Base-by-base conservation (phyloP, 2,797 vertebrate species). In the Odontamblyopus rebecca region DNA sequence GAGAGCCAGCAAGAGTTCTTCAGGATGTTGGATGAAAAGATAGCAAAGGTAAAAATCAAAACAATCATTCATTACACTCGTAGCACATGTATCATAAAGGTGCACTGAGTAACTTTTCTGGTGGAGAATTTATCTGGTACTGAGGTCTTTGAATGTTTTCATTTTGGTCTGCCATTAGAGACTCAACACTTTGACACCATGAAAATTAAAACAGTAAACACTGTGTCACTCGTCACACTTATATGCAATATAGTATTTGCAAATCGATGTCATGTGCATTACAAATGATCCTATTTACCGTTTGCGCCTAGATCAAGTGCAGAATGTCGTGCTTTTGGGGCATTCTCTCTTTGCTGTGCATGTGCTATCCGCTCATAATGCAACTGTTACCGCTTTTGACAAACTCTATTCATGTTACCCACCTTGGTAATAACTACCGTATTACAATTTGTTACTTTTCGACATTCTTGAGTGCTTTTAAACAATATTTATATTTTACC, bases 1-100 rank as follows among this genome's bases (percentile, higher is more conserved):
- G 98, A 98, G 93, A 99, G 98, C 90, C 98, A 99, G 89, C 97
- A 98, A 72, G 98, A 99, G 84, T 99, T 99, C 92, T 99, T 99
- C 94, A 95, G 94, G 89, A 97, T 99, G 97, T 90, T 99, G 89
- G 98, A 99, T 82, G 98, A 99, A 92, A 99, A 99, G 88, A 99
- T 99, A 59, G 98, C 97, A 92, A 98, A 97, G 95, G 97, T 99
- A 91, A 87, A 65, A 11, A 18, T 99, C 91, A 87, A 65, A 11
- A 18, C 6, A 0, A 38, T 8, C 1, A 7, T 18, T 53, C 2
- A 54, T 8, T 4, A 32, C 35, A 38, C 35, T 7, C 2, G 35
- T 30, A 5, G 32, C 16, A 5, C 57, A 4, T 57, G 26, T 59
- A 59, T 48, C 44, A 48, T 16, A 48, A 48, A 48, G 12, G 3